Evolutionary conservation across 2,113 vertebrate genomes (phyloP).

Genomic region (Melospiza georgiana): DNA sequence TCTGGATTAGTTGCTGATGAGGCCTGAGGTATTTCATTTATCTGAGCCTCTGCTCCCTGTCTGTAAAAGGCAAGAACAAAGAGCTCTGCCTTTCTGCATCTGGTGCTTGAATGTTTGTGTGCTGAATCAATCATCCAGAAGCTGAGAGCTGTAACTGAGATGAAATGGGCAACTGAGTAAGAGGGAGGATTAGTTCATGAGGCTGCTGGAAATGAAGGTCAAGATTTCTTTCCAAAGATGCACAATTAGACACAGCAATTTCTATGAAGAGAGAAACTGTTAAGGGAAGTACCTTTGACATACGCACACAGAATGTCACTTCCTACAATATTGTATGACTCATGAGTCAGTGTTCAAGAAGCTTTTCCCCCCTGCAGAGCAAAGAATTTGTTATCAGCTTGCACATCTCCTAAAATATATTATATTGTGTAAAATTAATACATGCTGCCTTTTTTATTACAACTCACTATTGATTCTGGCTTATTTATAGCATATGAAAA

Average conservation of each 20-base stretch:
- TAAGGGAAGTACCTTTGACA: background rate
- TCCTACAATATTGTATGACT: background rate
- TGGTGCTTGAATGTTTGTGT: background rate
- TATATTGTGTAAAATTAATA: conserved; percentile 48
- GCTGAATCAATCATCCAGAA: background rate
- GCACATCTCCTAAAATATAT: conserved; percentile 10
- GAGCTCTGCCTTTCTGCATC: background rate
- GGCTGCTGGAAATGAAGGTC: background rate
- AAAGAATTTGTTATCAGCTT: conserved; percentile 29
- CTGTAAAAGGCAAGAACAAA: background rate
- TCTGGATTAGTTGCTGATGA: conserved; percentile 2
- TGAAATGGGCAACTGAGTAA: background rate
- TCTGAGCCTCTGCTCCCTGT: background rate
- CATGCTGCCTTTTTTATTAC: conserved; percentile 57
- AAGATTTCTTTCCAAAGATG: background rate
- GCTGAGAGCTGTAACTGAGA: background rate
- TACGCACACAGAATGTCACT: background rate
- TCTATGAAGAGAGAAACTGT: background rate
- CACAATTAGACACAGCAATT: background rate
- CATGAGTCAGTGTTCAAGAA: background rate
- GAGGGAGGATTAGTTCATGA: background rate
- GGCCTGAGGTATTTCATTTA: background rate
- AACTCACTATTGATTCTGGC: conserved; percentile 53
- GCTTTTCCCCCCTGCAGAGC: background rate
- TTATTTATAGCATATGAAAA: conserved; percentile 68